Conservation (phyloP, 2,888 invertebrate species). For the Artemia sp. region DNA sequence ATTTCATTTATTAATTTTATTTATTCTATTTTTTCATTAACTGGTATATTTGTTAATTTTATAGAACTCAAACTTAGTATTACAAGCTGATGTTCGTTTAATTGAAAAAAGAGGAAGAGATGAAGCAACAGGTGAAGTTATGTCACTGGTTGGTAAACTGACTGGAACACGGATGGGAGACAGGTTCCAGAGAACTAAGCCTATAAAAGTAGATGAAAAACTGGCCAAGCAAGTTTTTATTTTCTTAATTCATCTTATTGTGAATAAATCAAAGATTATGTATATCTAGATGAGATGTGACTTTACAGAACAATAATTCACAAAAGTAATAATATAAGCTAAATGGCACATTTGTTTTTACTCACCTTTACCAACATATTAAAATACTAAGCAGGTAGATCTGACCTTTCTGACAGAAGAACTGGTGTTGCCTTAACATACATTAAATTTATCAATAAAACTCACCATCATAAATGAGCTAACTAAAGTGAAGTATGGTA, state of each 20-base stretch:
- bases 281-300: too few species aligned
- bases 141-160: conserved; percentile 80
- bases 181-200: conserved; percentile 73
- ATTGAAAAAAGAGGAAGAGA: conserved; percentile 90
- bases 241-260: background rate
- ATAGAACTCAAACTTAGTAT: conserved; percentile 96
- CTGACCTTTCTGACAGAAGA: too few species aligned
- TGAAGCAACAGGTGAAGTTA: conserved; percentile 98
- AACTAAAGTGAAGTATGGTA: too few species aligned
- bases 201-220: conserved; percentile 79
- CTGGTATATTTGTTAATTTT: conserved; percentile 28
- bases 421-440: too few species aligned
- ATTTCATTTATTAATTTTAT: background rate
- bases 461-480: too few species aligned
- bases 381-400: too few species aligned
- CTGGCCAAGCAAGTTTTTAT: conserved; percentile 58
- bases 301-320: too few species aligned
- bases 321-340: too few species aligned
- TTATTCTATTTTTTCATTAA: too few species aligned
- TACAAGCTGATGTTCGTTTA: conserved; percentile 94
- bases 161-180: conserved; percentile 90
- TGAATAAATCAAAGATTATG: background rate
- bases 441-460: too few species aligned
- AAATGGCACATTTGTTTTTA: too few species aligned
- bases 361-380: too few species aligned